These are phyloP conservation scores for Drosophila colorata DNA, from an alignment of 2,888 invertebrate genomes.

Conservation along the genomic window DNA sequence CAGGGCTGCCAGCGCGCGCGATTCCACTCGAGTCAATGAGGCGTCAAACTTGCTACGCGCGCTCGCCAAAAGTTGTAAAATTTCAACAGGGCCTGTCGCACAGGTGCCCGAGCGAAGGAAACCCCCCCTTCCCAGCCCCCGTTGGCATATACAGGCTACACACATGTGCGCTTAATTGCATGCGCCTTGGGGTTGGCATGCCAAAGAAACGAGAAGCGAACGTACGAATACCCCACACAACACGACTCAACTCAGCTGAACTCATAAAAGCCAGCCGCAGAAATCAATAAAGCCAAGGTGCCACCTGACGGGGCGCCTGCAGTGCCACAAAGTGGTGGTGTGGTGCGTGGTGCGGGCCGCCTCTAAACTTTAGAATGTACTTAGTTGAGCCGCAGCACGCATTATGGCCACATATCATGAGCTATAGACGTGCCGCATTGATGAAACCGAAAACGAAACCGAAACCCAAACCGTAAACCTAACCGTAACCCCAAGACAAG, in stretches of 20 bases:
- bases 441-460: conserved; percentile 39
- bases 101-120: conserved; percentile 59
- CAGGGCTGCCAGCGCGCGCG: conserved; percentile 37
- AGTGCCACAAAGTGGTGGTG: background rate
- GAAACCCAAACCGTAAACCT: conserved; percentile 11
- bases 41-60: conserved; percentile 76
- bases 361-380: conserved; percentile 70
- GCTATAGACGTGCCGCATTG: conserved; percentile 59
- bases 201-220: conserved; percentile 37
- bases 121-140: background rate
- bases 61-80: conserved; percentile 79
- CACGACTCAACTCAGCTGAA: conserved; percentile 39
- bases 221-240: conserved; percentile 17
- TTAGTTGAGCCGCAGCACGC: conserved; percentile 71
- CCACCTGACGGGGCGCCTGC: conserved; percentile 49
- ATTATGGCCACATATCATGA: conserved; percentile 74
- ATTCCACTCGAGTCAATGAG: conserved; percentile 79
- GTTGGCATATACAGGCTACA: conserved; percentile 34
- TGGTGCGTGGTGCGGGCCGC: background rate
- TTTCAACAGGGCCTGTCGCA: conserved; percentile 73
- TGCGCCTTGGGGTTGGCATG: conserved; percentile 69
- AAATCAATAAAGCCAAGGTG: conserved; percentile 83
- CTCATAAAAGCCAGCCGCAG: conserved; percentile 81
- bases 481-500: conserved; percentile 20
- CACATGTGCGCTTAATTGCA: conserved; percentile 83